A percentile compares a stretch with the other conserved stretches of the same genome.
These are phyloP conservation scores for Linnaemya vulpina DNA, from an alignment of 2,888 invertebrate species.

Conservation along the genomic window DNA sequence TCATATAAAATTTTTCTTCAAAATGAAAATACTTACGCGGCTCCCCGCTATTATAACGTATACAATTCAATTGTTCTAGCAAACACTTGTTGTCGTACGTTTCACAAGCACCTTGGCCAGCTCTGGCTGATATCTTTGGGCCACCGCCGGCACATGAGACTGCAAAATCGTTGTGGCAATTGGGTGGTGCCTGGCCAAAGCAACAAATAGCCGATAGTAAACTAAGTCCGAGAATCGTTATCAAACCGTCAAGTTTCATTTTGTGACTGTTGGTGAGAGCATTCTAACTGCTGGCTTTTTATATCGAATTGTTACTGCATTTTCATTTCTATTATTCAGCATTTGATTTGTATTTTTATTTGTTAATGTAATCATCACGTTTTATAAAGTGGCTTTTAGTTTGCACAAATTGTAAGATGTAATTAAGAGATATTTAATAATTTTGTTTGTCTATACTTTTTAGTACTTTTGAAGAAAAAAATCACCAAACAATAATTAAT, in stretches of 20 bases:
- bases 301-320: conserved; percentile 11
- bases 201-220: conserved; percentile 2
- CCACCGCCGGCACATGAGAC: conserved; percentile 46
- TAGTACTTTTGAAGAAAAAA: background rate
- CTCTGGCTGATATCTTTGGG: conserved; percentile 34
- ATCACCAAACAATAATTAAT: conserved; percentile 19
- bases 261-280: conserved; percentile 31
- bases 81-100: conserved; percentile 51
- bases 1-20: background rate
- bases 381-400: conserved; percentile 27
- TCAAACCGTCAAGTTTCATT: conserved; percentile 47
- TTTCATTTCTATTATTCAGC: background rate
- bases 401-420: conserved; percentile 18
- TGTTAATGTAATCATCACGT: conserved; percentile 19
- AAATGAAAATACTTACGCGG: conserved; percentile 43
- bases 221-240: conserved; percentile 30
- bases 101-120: conserved; percentile 36
- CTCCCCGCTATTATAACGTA: conserved; percentile 41
- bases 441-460: conserved; percentile 24
- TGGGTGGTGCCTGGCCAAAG: conserved; percentile 30
- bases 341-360: conserved; percentile 12
- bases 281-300: background rate
- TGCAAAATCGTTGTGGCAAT: conserved; percentile 47
- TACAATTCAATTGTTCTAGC: conserved; percentile 59
- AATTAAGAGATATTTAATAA: conserved; percentile 31